Base-by-base conservation (phyloP, 2,797 vertebrate genomes). In the Pelochelys cantorii region DNA sequence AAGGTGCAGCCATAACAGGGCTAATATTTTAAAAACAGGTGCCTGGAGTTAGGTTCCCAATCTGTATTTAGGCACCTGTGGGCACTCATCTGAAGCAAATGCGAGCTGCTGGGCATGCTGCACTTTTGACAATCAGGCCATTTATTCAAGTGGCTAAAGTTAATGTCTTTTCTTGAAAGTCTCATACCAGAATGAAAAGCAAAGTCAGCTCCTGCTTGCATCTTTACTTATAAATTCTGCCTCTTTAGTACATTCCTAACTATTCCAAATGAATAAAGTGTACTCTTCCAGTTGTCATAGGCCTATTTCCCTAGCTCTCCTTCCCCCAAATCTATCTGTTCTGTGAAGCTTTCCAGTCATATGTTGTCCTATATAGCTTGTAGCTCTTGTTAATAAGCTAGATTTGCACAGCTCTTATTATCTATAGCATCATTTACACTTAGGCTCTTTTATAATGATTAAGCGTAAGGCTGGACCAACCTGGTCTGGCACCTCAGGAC, bases 371-470 rank as follows among this genome's bases (percentile, higher is more conserved):
- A 3, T 91, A 79, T n/a, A 91, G 78, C 62, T 77, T 52, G 74
- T 29, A 48, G 42, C 74, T 48, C 42, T 22, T 77, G 25, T 12
- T 8, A 14, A 23, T 29, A 52, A 77, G 13, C 42, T 14, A 25
- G 5, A 88, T 77, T 84, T 86, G 48, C 12, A 27, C 13, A 48
- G 60, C n/a, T 60, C 17, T 78, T 71, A 81, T 42, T 8, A 3
- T 17, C 56, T 0, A 0, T 1, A 42, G 25, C 3, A 56, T 23
- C 20, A 81, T 11, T 31, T 82, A 0, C 79, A 77, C 42, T 75
- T 88, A 48, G 27, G 52, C 23, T 42, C 29, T 55, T 92, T 81
- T 55, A 13, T 20, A 2, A 27, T 8, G 4, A 75, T 14, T 0
- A 59, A 29, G 5, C 5, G 42, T 42, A 42, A 42, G 42, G 7